phyloP scores from a whole-genome alignment of 2,888 invertebrate genomes.

The Nezara viridula region DNA sequence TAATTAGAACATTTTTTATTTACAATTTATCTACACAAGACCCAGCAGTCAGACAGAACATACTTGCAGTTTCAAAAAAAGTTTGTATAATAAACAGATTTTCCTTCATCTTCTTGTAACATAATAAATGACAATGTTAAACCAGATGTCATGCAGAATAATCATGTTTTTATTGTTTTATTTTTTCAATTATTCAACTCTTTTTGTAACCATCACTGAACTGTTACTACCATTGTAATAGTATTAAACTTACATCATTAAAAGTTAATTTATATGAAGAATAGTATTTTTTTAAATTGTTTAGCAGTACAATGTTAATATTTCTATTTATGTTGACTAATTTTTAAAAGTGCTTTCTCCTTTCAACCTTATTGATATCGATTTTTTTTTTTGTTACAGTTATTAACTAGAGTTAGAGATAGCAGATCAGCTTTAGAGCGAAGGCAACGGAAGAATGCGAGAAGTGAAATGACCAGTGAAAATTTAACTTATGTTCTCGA shows the following conservation, averaged over 20 bases:
- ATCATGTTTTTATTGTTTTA: background rate
- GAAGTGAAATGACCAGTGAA: constrained; percentile 43
- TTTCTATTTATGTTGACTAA: no score
- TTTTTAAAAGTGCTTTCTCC: background rate
- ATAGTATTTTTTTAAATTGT: no score
- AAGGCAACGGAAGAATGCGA: constrained; percentile 19
- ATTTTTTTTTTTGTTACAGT: constrained; percentile 67
- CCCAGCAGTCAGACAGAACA: constrained; percentile 78
- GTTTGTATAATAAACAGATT: constrained; percentile 68
- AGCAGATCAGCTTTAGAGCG: constrained; percentile 67
- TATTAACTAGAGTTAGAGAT: constrained; percentile 72
- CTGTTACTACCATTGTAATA: no score
- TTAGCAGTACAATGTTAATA: no score
- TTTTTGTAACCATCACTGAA: no score
- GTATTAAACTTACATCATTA: no score
- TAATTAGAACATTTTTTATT: constrained; percentile 75
- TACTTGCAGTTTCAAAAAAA: constrained; percentile 80
- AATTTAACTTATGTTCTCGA: constrained; percentile 64
- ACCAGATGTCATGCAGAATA: background rate
- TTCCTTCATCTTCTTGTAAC: background rate
- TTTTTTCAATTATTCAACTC: no score
- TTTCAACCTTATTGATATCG: background rate
- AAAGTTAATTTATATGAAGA: no score
- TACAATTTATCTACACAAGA: constrained; percentile 80
- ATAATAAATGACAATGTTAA: background rate